phyloP scores from a whole-genome alignment of 1,140 invertebrate genomes.

The Magallana angulata region DNA sequence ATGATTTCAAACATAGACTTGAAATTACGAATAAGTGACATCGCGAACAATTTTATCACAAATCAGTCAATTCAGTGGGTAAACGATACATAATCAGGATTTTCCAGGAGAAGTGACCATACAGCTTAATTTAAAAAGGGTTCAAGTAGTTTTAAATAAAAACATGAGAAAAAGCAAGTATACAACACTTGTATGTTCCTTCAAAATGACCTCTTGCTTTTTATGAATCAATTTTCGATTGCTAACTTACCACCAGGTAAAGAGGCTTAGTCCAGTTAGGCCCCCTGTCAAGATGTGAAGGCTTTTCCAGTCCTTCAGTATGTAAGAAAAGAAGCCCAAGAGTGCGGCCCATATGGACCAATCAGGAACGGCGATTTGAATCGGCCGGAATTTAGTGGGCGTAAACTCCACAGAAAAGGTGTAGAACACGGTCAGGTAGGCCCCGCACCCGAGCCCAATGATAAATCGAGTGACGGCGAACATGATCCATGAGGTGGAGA shows the following conservation, averaged over 20 bases:
- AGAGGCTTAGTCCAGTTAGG: conserved; percentile 55
- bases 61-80: no score
- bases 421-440: conserved; percentile 59
- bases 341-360: conserved; percentile 52
- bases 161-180: no score
- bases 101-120: no score
- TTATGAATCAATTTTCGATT: neutral
- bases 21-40: no score
- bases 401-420: conserved; percentile 56
- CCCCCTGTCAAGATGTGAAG: conserved; percentile 57
- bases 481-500: conserved; percentile 66
- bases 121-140: no score
- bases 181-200: no score
- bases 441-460: conserved; percentile 60
- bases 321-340: conserved; percentile 50
- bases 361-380: conserved; percentile 48
- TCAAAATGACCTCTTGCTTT: no score
- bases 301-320: conserved; percentile 59
- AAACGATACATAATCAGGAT: no score
- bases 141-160: no score
- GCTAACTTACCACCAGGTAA: conserved; percentile 64
- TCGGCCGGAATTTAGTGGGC: conserved; percentile 44
- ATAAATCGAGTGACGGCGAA: conserved; percentile 68
- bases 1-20: no score
- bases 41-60: no score